Evolutionary conservation across 2,888 invertebrate species (phyloP), one percentile per base, ranked within the genome.

Genomic region (Eristalinus sepulchralis): DNA sequence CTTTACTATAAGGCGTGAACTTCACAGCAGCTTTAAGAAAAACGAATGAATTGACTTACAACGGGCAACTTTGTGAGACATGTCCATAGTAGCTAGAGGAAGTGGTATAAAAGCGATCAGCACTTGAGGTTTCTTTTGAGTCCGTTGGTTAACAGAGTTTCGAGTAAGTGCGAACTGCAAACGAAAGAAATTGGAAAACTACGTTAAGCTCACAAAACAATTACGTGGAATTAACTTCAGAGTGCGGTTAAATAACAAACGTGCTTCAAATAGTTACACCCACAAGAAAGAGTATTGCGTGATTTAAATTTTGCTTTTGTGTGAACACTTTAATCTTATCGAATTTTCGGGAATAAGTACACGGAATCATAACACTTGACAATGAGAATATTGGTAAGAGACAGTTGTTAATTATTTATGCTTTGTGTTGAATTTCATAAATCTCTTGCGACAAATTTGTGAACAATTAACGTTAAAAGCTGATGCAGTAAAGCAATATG

Each of bases 121-220:
- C 91, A 90, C 90, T 90, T 91, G 90, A 90, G 89, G 91, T 92
- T 92, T 92, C 91, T 91, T 91, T 92, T 91, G 91, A 92, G 92
- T 92, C 89, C 91, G 91, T 91, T 91, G 90, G 91, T 92, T 91
- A 90, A 91, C 92, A 92, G 91, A 92, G 92, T 92, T 91, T 91
- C 91, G 91, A 90, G 91, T 90, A 91, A 92, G 92, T 92, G 91
- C 90, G 90, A 88, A 78, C 60, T 71, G 81, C 88, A 79, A 79
- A 79, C 71, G 81, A 83, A 75, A 76, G 82, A 79, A 83, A 87
- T 79, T 79, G 82, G 79, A 83, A 77, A 75, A 82, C 84, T 76
- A 55, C 72, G 72, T 81, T 73, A 22, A 79, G 62, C 77, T 78
- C 76, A 72, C 33, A 59, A 71, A 73, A 34, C 33, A 72, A 84